Evolutionary conservation across 2,797 vertebrate genomes (phyloP).

Genomic region (Acipenser ruthenus): DNA sequence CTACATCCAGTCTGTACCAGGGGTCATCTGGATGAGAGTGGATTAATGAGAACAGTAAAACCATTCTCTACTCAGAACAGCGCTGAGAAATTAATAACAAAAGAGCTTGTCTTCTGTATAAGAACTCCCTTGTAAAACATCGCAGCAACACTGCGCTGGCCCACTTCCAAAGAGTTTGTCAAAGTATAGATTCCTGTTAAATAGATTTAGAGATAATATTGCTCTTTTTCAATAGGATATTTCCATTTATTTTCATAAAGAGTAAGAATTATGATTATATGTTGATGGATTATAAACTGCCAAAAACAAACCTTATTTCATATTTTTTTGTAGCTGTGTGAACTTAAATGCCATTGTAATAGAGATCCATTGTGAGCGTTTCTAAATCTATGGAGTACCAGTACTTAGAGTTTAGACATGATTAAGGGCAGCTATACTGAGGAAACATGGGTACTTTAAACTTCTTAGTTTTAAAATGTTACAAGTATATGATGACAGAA

Average conservation of each 20-base stretch:
- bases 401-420: too few species aligned
- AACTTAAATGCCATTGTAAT: too few species aligned
- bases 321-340: too few species aligned
- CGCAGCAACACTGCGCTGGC: not conserved
- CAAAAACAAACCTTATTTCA: too few species aligned
- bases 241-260: not conserved
- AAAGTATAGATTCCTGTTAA: not conserved
- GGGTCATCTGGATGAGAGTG: conserved; percentile 3
- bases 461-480: too few species aligned
- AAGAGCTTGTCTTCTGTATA: not conserved
- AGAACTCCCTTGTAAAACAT: not conserved
- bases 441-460: too few species aligned
- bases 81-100: not conserved
- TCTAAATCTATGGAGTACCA: too few species aligned
- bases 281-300: too few species aligned
- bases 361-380: too few species aligned
- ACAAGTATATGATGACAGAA: too few species aligned
- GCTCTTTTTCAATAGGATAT: not conserved
- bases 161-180: not conserved
- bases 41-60: not conserved
- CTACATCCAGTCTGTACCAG: conserved; percentile 16
- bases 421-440: too few species aligned
- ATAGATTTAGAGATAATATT: not conserved
- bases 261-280: too few species aligned
- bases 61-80: not conserved